Base-by-base conservation (phyloP, 2,797 vertebrate species). In the Alfaro cultratus region DNA sequence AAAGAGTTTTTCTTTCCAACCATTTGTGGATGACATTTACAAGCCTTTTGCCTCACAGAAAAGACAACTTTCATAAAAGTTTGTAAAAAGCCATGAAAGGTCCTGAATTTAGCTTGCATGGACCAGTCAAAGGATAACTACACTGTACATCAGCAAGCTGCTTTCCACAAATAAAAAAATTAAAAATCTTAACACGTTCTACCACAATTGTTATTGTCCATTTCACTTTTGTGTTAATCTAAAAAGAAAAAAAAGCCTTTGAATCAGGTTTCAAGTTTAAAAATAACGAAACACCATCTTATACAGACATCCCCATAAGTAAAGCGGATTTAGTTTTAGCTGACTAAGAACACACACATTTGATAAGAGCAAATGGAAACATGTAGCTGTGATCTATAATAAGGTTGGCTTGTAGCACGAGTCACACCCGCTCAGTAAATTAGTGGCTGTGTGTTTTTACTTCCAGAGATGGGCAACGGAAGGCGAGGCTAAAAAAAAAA, bases 401-500 rank as follows among this genome's bases (percentile, higher is more conserved):
- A 86, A 80, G 79, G 49, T 53, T 78, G 76, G 84, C 81, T 85
- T 79, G 83, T 73, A 74, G 70, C 75, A 80, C 67, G 74, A 90
- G 84, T 80, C 68, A 55, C 82, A 80, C 83, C 76, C 85, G 83
- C 81, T 78, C 76, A 82, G 85, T 85, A 88, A 93, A 93, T 93
- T 87, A 88, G 67, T 86, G 81, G 90, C 84, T 88, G 80, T 51
- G 67, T 91, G 83, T 91, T 91, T 89, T 81, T 89, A 77, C 85
- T 90, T 83, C 80, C 84, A 92, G 87, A 82, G 39, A 74, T 21
- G 67, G 60, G 79, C 87, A 86, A 79, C 88, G 91, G 91, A 92
- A 82, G 83, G 47, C 60, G 55, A 34, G 62, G 43, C 84, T 87
- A 88, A 92, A 92, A 93, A 47, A 46, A 49, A 94, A 53, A 78